Base-by-base conservation (phyloP, 1,140 invertebrate genomes). In the Papilio machaon region DNA sequence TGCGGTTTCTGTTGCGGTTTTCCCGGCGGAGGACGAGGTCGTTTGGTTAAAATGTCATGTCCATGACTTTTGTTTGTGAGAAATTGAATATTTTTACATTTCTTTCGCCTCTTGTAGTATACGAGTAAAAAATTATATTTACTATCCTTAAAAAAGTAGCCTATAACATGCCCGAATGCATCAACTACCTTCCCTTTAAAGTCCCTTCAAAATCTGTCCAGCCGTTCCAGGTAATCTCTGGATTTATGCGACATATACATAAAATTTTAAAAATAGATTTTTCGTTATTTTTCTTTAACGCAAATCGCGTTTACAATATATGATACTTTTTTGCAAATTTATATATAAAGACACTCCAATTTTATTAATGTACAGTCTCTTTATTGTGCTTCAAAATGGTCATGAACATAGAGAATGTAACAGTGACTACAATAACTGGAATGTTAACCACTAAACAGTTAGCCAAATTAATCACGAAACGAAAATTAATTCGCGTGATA, bases 61-160 rank as follows among this genome's bases (percentile, higher is more conserved):
- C 64, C 64, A 70, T 70, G 64, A 70, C 64, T 70, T 64, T 64
- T 64, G 23, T 64, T 35, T 54, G 52, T 54, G 15, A 17, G 64
- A 64, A 64, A 64, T 64, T 35, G 13, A 30, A 70, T 64, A 70
- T 70, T 38, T 30, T 35, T 70, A 38, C 23, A 70, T 70, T 38
- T 70, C 23, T 35, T 70, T 35, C 30, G 30, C 13, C 30, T 70
- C 3, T 64, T 11, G 11, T 15, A 13, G 64, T 15, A 35, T 35
- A 64, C 8, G 19, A n/a, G 58, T 11, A 30, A n/a, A 58, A 19
- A 1, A 9, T 58, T 9, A 9, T 52, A 10, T 52, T 15, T 9
- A 52, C 10, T 52, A 52, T 6, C 49, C 2, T 52, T 52, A 30
- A 30, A 30, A 30, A 30, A 30, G 23, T 30, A 30, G 23, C 23